A percentile compares a stretch with the other conserved stretches of the same genome.
These are phyloP conservation scores for Alca torda DNA, from an alignment of 2,797 vertebrate species.

Conservation along the genomic window DNA sequence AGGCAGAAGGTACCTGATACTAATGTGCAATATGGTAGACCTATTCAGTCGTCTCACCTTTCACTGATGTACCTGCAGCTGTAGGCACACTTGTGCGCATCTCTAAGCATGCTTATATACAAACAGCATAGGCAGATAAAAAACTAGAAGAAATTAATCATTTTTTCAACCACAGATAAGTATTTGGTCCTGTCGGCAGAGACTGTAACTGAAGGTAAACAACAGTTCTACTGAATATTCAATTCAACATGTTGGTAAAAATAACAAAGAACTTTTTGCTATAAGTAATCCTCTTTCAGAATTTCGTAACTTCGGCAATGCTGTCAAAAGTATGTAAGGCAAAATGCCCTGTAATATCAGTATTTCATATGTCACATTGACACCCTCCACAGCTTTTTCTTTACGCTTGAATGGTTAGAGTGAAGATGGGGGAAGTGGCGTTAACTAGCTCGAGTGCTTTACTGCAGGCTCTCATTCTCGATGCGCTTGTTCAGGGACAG, in stretches of 20 bases:
- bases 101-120: too few species aligned
- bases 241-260: constrained; percentile 28
- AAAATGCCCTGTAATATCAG: not conserved
- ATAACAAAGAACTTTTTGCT: constrained; percentile 17
- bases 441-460: not conserved
- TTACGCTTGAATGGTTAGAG: constrained; percentile 27
- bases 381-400: constrained; percentile 38
- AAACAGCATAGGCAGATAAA: not conserved
- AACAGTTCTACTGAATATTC: constrained; percentile 30
- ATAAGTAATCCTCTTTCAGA: constrained; percentile 50
- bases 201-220: constrained; percentile 44
- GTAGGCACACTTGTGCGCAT: too few species aligned
- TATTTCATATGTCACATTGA: not conserved
- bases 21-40: not conserved
- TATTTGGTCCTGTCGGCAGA: not conserved
- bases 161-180: not conserved
- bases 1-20: not conserved
- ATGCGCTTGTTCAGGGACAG: not conserved
- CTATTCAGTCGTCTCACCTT: not conserved
- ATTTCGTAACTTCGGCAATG: not conserved
- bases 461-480: not conserved
- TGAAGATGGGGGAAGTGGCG: not conserved
- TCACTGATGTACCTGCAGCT: not conserved
- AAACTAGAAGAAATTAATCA: not conserved
- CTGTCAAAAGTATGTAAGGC: not conserved